A percentile compares a stretch with the other conserved stretches of the same genome.
phyloP scores from a whole-genome alignment of 2,888 invertebrate species.

The Chrysolina haemoptera region DNA sequence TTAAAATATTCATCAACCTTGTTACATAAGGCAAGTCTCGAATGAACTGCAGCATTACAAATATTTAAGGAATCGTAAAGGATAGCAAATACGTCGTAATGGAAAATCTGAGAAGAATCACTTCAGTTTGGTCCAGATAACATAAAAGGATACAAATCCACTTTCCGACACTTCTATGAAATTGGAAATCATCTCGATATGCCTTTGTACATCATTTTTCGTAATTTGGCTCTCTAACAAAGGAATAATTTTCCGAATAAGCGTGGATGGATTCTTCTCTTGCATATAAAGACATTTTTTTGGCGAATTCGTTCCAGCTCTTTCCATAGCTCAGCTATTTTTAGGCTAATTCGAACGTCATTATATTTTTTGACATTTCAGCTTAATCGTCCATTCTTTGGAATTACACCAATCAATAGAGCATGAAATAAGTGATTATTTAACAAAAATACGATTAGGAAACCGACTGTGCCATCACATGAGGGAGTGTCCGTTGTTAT shows the following conservation, averaged over 20 bases:
- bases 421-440: too few relatives aligned
- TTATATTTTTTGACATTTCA: background rate
- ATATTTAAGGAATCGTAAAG: background rate
- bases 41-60: slow-evolving; percentile 59
- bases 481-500: too few relatives aligned
- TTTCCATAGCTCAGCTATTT: background rate
- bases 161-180: slow-evolving; percentile 41
- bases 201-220: slow-evolving; percentile 46
- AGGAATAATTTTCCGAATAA: slow-evolving; percentile 44
- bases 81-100: too few relatives aligned
- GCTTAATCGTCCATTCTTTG: background rate
- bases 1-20: slow-evolving; percentile 63
- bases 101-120: background rate
- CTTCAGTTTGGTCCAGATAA: background rate
- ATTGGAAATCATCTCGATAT: slow-evolving; percentile 45
- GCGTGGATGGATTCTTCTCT: slow-evolving; percentile 38
- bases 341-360: background rate
- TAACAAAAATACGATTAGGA: too few relatives aligned
- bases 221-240: slow-evolving; percentile 49
- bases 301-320: background rate
- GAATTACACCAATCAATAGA: background rate
- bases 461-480: too few relatives aligned
- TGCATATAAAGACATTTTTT: background rate
- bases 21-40: slow-evolving; percentile 63
- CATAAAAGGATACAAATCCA: slow-evolving; percentile 55